These are phyloP conservation scores for Holothuria glaberrima DNA, from an alignment of 35 echinoderm and acorn worm genomes.

Conservation along the genomic window DNA sequence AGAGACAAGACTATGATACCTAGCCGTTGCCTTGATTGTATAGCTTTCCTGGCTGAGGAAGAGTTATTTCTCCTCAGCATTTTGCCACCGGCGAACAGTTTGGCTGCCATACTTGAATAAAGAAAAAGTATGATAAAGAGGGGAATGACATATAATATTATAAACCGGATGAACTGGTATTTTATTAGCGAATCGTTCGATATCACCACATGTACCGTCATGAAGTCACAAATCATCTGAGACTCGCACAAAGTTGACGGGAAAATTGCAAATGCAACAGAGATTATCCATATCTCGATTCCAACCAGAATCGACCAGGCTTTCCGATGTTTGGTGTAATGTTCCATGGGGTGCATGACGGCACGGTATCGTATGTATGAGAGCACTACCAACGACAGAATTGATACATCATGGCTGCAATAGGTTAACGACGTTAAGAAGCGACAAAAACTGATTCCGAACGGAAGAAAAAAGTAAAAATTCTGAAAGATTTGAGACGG, in stretches of 20 bases:
- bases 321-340: not conserved
- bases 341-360: constrained; percentile 34
- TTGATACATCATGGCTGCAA: constrained; percentile 30
- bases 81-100: not conserved
- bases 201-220: not conserved
- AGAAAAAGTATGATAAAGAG: not conserved
- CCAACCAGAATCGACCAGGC: not conserved
- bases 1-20: constrained; percentile 30
- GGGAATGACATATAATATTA: not conserved
- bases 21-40: constrained; percentile 32
- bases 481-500: constrained; percentile 22
- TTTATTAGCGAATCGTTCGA: not conserved
- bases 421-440: not conserved
- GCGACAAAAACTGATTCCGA: constrained; percentile 4
- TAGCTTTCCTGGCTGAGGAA: not conserved
- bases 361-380: constrained; percentile 27
- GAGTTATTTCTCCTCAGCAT: constrained; percentile 22
- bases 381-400: constrained; percentile 22
- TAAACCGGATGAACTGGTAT: not conserved
- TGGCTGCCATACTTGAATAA: constrained; percentile 23
- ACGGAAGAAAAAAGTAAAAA: constrained; percentile 1
- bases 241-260: not conserved
- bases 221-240: not conserved
- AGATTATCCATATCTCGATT: not conserved
- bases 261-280: not conserved